Evolutionary conservation across 2,797 vertebrate genomes (phyloP).

Genomic region (Leontocebus nigricollis): DNA sequence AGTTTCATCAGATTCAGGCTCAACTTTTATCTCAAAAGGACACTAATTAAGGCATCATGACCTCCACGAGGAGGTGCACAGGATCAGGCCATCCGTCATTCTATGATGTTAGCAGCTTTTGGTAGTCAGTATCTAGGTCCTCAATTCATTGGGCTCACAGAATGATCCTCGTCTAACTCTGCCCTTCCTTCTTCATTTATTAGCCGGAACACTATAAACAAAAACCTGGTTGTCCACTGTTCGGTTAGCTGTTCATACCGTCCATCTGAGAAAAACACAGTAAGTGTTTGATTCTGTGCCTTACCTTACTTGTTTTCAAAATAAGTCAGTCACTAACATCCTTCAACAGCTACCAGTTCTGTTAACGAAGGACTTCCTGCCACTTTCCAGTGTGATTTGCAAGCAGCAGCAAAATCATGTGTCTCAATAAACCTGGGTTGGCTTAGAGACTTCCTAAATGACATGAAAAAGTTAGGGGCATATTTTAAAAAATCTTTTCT

Average conservation of each 20-base stretch:
- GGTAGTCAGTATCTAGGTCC: neutral
- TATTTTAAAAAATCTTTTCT: neutral
- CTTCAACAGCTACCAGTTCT: neutral
- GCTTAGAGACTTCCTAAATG: neutral
- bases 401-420: neutral
- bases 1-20: neutral
- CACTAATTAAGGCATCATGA: accelerated
- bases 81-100: neutral
- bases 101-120: accelerated
- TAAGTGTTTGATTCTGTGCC: neutral
- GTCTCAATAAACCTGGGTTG: neutral
- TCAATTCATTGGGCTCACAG: neutral
- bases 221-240: neutral
- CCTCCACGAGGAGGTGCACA: neutral
- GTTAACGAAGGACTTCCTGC: neutral
- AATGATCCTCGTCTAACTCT: neutral
- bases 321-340: neutral
- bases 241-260: neutral
- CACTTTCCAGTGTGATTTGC: neutral
- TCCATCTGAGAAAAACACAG: neutral
- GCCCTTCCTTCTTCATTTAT: neutral
- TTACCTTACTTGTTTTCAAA: neutral
- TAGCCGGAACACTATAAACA: neutral
- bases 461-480: neutral
- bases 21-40: neutral